These are phyloP conservation scores for Zonotrichia leucophrys DNA, from an alignment of 2,113 vertebrate species.

Conservation along the genomic window DNA sequence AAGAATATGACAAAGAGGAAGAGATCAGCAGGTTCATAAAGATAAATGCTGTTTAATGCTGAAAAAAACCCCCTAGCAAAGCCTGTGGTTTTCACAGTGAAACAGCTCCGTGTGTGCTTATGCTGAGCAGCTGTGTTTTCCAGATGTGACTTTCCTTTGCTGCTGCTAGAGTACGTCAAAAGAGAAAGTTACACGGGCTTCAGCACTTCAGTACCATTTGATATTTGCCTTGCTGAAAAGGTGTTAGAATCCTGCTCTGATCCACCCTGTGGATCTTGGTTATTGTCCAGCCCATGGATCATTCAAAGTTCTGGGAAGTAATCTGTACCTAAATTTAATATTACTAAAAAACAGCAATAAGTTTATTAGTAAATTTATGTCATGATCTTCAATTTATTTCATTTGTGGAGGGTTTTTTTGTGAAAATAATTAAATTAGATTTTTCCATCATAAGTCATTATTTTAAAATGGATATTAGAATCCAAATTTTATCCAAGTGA, in stretches of 20 bases:
- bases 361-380: background rate
- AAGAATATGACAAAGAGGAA: slow-evolving; percentile 91
- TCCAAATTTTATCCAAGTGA: background rate
- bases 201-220: slow-evolving; percentile 42
- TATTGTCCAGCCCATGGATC: background rate
- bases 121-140: slow-evolving; percentile 61
- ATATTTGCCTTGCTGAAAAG: slow-evolving; percentile 51
- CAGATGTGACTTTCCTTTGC: slow-evolving; percentile 66
- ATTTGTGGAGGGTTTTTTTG: background rate
- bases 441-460: background rate
- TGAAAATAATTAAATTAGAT: background rate
- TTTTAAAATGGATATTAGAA: background rate
- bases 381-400: background rate
- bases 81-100: slow-evolving; percentile 70
- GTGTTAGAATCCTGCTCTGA: slow-evolving; percentile 53
- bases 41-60: slow-evolving; percentile 72
- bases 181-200: slow-evolving; percentile 30
- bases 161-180: background rate
- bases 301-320: slow-evolving; percentile 28
- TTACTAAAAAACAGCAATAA: background rate
- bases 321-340: slow-evolving; percentile 27
- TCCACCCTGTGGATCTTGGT: slow-evolving; percentile 41
- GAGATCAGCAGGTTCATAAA: slow-evolving; percentile 93
- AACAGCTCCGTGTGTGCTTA: slow-evolving; percentile 59
- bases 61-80: slow-evolving; percentile 24